These are phyloP conservation scores for Pycnomerus fuliginosus DNA, from an alignment of 2,888 invertebrate species.

Conservation along the genomic window DNA sequence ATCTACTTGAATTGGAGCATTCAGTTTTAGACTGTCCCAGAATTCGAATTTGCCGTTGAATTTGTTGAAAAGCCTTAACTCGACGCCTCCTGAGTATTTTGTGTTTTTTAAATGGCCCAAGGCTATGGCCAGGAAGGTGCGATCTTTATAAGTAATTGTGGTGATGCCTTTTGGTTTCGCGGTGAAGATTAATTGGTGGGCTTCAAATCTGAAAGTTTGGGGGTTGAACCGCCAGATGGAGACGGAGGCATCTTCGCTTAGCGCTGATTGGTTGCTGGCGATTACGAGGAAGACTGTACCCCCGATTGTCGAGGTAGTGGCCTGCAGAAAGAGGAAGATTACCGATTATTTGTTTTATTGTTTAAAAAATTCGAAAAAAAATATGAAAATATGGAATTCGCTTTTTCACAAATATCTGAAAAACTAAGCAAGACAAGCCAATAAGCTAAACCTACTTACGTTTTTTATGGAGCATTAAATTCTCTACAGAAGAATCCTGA, in stretches of 20 bases:
- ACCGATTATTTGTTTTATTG: too few species aligned
- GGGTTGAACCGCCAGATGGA: constrained; percentile 40
- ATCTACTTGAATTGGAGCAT: constrained; percentile 44
- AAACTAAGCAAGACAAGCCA: constrained; percentile 9
- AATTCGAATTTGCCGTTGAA: constrained; percentile 37
- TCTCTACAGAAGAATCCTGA: too few species aligned
- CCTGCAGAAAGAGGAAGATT: too few species aligned
- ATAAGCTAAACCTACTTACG: too few species aligned
- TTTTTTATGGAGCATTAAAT: too few species aligned
- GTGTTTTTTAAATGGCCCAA: constrained; percentile 41
- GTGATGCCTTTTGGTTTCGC: constrained; percentile 40
- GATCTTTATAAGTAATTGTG: constrained; percentile 32
- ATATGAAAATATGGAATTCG: not conserved
- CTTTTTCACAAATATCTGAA: constrained; percentile 9
- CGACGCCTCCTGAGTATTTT: constrained; percentile 41
- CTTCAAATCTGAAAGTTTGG: constrained; percentile 31
- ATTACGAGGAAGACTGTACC: constrained; percentile 32
- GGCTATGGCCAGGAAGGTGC: constrained; percentile 44
- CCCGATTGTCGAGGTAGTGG: constrained; percentile 28
- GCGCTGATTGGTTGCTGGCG: constrained; percentile 20
- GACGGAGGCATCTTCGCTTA: constrained; percentile 30
- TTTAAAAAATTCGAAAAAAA: constrained; percentile 6
- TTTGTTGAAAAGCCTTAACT: constrained; percentile 41
- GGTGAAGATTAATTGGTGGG: constrained; percentile 39
- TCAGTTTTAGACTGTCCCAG: constrained; percentile 49